Conservation (phyloP, 1,140 invertebrate species). For the Heliconius melpomene region DNA sequence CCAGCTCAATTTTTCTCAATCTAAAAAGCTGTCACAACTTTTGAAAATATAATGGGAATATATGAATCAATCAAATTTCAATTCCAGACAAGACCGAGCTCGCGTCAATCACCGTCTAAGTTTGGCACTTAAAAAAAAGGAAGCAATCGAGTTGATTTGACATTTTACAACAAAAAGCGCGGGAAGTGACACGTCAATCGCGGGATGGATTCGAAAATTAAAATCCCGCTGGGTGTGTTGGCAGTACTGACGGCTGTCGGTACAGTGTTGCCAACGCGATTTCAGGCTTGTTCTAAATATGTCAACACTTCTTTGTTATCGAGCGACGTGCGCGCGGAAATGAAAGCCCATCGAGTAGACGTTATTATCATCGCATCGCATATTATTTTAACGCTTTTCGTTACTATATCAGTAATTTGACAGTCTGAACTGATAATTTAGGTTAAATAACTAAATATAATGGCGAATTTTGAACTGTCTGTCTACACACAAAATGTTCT, state of each 20-base stretch:
- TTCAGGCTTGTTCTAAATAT: conserved; percentile 81
- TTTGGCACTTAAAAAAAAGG: conserved; percentile 73
- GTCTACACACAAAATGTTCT: too few species aligned
- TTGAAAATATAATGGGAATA: conserved; percentile 40
- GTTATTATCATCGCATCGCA: conserved; percentile 66
- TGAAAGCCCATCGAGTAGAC: conserved; percentile 76
- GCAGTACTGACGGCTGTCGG: conserved; percentile 69
- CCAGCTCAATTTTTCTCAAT: conserved; percentile 10
- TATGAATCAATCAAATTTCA: conserved; percentile 67
- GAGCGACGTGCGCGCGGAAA: conserved; percentile 74
- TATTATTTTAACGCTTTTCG: conserved; percentile 58
- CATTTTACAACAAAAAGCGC: conserved; percentile 68
- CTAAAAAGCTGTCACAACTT: conserved; percentile 54
- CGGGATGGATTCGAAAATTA: conserved; percentile 79
- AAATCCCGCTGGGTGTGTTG: conserved; percentile 69
- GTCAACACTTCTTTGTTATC: conserved; percentile 79
- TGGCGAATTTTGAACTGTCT: too few species aligned
- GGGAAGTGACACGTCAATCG: conserved; percentile 62
- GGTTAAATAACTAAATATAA: background rate
- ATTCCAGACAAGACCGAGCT: conserved; percentile 55
- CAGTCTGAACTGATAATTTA: background rate
- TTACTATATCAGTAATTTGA: conserved; percentile 23
- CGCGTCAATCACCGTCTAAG: conserved; percentile 63
- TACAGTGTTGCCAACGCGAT: conserved; percentile 70
- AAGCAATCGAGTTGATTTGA: conserved; percentile 71